These are phyloP conservation scores for Osmerus eperlanus DNA, from an alignment of 2,113 vertebrate species.

Conservation along the genomic window DNA sequence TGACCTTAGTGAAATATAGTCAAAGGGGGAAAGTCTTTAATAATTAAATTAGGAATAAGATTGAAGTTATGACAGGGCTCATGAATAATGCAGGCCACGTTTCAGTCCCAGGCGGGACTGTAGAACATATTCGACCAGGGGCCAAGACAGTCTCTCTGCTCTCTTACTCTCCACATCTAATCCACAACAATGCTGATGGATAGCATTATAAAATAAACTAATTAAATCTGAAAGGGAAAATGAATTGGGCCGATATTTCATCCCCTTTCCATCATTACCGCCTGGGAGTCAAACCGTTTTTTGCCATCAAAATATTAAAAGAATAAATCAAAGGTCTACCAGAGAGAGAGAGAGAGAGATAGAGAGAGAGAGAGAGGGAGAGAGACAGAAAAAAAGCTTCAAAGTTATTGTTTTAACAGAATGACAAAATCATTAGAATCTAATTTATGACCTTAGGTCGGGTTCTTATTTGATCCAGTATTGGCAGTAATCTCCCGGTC, in stretches of 20 bases:
- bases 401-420: conserved; percentile 76
- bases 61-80: conserved; percentile 61
- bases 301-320: conserved; percentile 91
- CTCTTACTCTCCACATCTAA: conserved; percentile 75
- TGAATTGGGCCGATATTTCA: conserved; percentile 86
- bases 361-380: conserved; percentile 25
- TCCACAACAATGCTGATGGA: conserved; percentile 86
- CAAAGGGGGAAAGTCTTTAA: conserved; percentile 48
- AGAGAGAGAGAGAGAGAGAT: too few relatives aligned
- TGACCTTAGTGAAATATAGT: conserved; percentile 49
- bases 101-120: conserved; percentile 77
- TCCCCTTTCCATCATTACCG: conserved; percentile 78
- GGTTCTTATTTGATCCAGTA: conserved; percentile 58
- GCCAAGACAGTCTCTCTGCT: conserved; percentile 49
- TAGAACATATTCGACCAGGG: conserved; percentile 75
- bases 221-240: conserved; percentile 83
- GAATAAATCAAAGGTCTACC: conserved; percentile 86
- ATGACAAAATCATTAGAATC: conserved; percentile 83
- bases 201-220: conserved; percentile 89
- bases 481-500: too few relatives aligned
- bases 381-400: conserved; percentile 57
- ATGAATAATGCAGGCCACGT: conserved; percentile 82
- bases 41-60: conserved; percentile 63
- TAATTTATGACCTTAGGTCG: conserved; percentile 77
- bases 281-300: conserved; percentile 81